These are phyloP conservation scores for Molorchus minor DNA, from an alignment of 2,888 invertebrate genomes.

Conservation along the genomic window DNA sequence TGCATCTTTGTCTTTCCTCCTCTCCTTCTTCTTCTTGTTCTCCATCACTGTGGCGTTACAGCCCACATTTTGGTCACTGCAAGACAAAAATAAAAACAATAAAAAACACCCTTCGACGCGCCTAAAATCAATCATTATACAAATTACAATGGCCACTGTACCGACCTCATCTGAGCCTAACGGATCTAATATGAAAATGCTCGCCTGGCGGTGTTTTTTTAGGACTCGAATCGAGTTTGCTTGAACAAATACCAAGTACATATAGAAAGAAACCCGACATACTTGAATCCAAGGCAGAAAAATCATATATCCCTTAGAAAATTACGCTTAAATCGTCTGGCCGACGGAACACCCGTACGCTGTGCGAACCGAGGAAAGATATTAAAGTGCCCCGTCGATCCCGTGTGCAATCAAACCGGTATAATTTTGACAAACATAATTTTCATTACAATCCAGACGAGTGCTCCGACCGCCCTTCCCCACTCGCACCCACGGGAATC, in stretches of 20 bases:
- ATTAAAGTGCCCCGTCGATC: slow-evolving; percentile 35
- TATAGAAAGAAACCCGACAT: no score
- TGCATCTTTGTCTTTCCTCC: slow-evolving; percentile 67
- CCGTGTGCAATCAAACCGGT: slow-evolving; percentile 37
- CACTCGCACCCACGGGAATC: slow-evolving; percentile 39
- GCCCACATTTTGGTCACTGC: slow-evolving; percentile 61
- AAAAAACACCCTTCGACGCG: background rate
- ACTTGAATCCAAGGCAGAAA: no score
- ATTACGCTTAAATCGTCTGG: no score
- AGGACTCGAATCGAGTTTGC: no score
- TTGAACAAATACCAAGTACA: no score
- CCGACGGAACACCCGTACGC: no score
- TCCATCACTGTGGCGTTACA: slow-evolving; percentile 59
- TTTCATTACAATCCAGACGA: slow-evolving; percentile 60
- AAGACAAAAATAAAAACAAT: slow-evolving; percentile 41
- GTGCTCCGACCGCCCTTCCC: slow-evolving; percentile 39
- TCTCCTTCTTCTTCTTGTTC: slow-evolving; percentile 70
- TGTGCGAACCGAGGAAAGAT: slow-evolving; percentile 23
- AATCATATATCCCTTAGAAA: no score
- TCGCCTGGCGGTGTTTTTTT: no score
- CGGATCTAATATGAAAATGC: no score
- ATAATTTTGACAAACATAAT: slow-evolving; percentile 59
- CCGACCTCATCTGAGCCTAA: no score
- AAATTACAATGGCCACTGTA: no score
- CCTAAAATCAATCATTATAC: no score